Percentiles rank a stretch among this genome's conserved stretches.
These are phyloP conservation scores for Eilema sororculum DNA, from an alignment of 2,888 invertebrate genomes.

Conservation along the genomic window DNA sequence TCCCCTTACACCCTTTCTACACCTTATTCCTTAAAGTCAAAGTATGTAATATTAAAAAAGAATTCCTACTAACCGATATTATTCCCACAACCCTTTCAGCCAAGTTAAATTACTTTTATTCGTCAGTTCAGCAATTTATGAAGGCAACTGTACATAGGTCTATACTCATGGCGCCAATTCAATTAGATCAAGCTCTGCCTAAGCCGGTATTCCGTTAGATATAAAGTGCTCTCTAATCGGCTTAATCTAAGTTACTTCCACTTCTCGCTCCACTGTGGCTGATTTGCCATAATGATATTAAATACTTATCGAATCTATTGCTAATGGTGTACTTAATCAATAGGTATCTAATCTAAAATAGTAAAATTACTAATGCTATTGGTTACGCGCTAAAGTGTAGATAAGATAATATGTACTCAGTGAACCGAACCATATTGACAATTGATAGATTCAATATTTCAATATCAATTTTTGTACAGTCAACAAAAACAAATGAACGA, in stretches of 20 bases:
- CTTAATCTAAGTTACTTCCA: conserved; percentile 8
- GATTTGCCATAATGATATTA: neutral
- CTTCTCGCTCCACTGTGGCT: neutral
- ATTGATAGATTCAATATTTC: neutral
- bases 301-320: conserved; percentile 3
- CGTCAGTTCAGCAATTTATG: too few relatives aligned
- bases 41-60: too few relatives aligned
- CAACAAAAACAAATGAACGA: neutral
- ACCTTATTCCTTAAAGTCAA: too few relatives aligned
- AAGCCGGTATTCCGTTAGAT: neutral
- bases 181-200: neutral
- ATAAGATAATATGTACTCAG: neutral
- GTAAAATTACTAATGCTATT: neutral
- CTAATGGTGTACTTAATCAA: neutral
- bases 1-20: too few relatives aligned
- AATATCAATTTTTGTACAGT: neutral
- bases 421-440: neutral
- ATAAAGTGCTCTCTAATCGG: conserved; percentile 9
- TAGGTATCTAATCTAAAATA: conserved; percentile 6
- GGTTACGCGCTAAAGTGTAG: neutral
- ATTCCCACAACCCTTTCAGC: too few relatives aligned
- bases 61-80: too few relatives aligned
- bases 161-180: neutral
- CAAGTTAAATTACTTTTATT: too few relatives aligned
- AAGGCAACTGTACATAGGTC: neutral